Percentiles rank a stretch among this genome's conserved stretches.
phyloP scores from a whole-genome alignment of 1,140 invertebrate species.

The Drosophila kanapiae region DNA sequence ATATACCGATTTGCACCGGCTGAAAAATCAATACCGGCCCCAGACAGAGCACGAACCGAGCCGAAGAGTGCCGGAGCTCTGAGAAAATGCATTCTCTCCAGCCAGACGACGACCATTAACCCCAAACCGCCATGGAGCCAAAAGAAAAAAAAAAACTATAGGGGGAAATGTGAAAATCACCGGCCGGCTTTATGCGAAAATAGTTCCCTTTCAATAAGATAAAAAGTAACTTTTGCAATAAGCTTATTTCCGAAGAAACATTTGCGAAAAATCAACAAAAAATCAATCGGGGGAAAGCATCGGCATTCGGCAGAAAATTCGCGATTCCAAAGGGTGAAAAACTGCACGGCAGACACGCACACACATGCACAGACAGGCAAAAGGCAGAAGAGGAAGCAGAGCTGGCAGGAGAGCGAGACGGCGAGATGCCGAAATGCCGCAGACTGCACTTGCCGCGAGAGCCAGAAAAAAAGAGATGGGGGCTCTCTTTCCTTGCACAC shows the following conservation, averaged over 20 bases:
- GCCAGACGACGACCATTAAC: conserved; percentile 18
- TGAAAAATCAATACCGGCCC: conserved; percentile 49
- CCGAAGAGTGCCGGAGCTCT: conserved; percentile 35
- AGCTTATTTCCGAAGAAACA: not conserved
- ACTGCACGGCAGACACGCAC: conserved; percentile 44
- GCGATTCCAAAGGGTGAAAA: conserved; percentile 73
- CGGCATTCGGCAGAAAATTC: conserved; percentile 70
- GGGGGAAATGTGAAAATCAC: conserved; percentile 16
- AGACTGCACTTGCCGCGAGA: conserved; percentile 56
- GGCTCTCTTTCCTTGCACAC: conserved; percentile 14
- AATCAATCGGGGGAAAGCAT: conserved; percentile 35
- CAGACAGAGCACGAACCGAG: conserved; percentile 35
- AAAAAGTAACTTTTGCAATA: not conserved
- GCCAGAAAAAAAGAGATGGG: conserved; percentile 24
- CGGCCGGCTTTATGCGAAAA: conserved; percentile 18
- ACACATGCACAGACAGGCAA: conserved; percentile 21
- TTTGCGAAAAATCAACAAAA: conserved; percentile 2
- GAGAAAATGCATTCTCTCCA: conserved; percentile 45
- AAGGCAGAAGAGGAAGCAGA: conserved; percentile 24
- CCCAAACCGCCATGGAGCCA: not conserved
- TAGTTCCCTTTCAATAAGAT: not conserved
- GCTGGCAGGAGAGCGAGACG: not conserved
- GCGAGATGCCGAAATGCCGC: conserved; percentile 39
- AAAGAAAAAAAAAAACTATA: not conserved
- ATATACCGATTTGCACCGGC: conserved; percentile 38